Conservation (phyloP, 1,140 invertebrate genomes). For the Bombus sylvicola region DNA sequence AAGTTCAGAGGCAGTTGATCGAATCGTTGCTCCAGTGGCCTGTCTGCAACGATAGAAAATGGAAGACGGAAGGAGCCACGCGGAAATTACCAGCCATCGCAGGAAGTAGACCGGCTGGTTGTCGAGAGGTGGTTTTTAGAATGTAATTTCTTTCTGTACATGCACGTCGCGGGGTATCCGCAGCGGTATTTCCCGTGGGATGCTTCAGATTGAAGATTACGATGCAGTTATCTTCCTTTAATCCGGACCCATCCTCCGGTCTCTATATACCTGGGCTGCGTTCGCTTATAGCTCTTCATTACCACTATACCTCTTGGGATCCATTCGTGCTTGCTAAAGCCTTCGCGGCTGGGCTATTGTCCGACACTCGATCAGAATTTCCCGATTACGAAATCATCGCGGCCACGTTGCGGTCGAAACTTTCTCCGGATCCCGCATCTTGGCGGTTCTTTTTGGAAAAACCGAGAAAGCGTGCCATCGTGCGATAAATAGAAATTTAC, state of each 20-base stretch:
- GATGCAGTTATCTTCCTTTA: constrained; percentile 65
- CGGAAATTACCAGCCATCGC: constrained; percentile 15
- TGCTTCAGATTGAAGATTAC: constrained; percentile 60
- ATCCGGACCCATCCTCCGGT: constrained; percentile 12
- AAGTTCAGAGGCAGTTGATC: no score
- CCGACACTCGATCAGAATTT: constrained; percentile 43
- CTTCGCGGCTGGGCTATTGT: not conserved
- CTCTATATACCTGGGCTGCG: not conserved
- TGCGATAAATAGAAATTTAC: no score
- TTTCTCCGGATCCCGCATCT: not conserved
- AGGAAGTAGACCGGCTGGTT: not conserved
- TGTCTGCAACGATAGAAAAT: not conserved
- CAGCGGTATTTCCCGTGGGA: constrained; percentile 46
- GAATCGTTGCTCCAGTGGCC: no score
- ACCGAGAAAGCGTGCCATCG: not conserved
- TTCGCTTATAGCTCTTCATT: constrained; percentile 60
- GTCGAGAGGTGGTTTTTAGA: not conserved
- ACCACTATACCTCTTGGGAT: constrained; percentile 47
- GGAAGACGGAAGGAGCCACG: not conserved
- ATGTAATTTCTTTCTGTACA: constrained; percentile 47
- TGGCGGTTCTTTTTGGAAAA: not conserved
- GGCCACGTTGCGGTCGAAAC: not conserved
- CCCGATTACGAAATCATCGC: constrained; percentile 23
- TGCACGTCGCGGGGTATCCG: constrained; percentile 2
- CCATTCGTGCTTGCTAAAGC: constrained; percentile 49